Evolutionary conservation across 1,140 invertebrate genomes (phyloP).

Genomic region (Danaus plexippus): DNA sequence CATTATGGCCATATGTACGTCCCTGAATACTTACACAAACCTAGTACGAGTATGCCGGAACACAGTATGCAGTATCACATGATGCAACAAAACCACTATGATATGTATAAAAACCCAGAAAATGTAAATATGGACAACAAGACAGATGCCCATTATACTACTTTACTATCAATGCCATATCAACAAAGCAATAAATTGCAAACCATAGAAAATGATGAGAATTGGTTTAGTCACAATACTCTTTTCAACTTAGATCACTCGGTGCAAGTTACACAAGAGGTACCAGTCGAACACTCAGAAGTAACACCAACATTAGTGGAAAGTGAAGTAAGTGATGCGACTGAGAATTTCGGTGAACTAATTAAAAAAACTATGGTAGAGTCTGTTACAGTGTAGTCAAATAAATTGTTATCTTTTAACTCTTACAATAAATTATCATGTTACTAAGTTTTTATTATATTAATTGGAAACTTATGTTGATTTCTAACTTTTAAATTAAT

Average conservation of each 20-base stretch:
- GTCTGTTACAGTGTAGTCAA: constrained; percentile 83
- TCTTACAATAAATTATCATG: constrained; percentile 51
- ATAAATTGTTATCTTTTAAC: constrained; percentile 60
- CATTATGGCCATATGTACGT: constrained; percentile 71
- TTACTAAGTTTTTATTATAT: constrained; percentile 65
- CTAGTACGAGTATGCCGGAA: constrained; percentile 39
- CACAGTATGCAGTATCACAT: constrained; percentile 49
- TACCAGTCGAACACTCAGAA: constrained; percentile 74
- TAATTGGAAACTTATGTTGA: constrained; percentile 28
- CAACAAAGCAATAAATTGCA: constrained; percentile 78
- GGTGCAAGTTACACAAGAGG: constrained; percentile 76
- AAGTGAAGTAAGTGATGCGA: constrained; percentile 37
- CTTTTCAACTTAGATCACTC: constrained; percentile 52
- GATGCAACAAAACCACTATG: constrained; percentile 53
- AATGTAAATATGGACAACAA: constrained; percentile 58
- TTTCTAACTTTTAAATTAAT: too few relatives aligned
- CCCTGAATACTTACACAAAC: constrained; percentile 63
- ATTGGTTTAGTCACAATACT: constrained; percentile 65
- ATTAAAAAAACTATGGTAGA: constrained; percentile 95
- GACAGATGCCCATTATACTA: constrained; percentile 71
- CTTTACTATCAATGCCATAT: constrained; percentile 71
- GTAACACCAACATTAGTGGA: constrained; percentile 25
- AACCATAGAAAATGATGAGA: constrained; percentile 59
- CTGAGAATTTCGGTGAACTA: constrained; percentile 91
- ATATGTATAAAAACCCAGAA: constrained; percentile 57